Evolutionary conservation across 2,113 vertebrate species (phyloP).

Genomic region (Alligator mississippiensis): DNA sequence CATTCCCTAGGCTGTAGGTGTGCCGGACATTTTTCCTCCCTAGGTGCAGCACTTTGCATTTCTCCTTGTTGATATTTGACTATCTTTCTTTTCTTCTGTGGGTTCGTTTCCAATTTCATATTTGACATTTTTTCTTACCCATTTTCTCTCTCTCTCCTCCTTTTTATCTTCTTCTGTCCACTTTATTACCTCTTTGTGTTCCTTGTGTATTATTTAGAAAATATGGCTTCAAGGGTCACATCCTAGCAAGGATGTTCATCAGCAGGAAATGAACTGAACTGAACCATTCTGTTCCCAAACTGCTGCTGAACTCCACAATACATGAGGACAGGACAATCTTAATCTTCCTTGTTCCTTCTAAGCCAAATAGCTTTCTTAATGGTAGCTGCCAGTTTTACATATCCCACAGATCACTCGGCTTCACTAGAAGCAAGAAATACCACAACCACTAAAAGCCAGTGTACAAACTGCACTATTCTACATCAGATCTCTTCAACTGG

Average conservation of each 20-base stretch:
- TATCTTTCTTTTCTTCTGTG: background rate
- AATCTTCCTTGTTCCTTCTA: background rate
- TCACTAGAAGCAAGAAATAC: background rate
- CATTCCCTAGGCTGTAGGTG: too few species aligned
- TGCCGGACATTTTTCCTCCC: too few species aligned
- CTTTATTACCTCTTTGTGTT: background rate
- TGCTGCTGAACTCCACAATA: background rate
- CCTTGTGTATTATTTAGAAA: background rate
- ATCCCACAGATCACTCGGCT: too few species aligned
- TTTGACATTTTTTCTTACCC: background rate
- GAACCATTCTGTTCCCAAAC: background rate
- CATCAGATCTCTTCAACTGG: background rate
- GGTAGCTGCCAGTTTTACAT: too few species aligned
- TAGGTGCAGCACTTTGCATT: too few species aligned
- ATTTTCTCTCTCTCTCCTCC: background rate
- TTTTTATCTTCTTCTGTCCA: background rate
- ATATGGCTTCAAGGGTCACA: background rate
- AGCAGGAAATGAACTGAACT: background rate
- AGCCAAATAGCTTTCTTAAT: background rate
- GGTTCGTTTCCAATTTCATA: background rate
- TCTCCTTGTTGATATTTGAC: background rate
- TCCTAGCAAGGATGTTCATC: background rate
- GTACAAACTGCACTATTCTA: background rate
- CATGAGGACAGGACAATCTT: background rate
- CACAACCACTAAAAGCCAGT: background rate